phyloP scores from a whole-genome alignment of 2,113 vertebrate species.

The Microcebus lehilahytsara region DNA sequence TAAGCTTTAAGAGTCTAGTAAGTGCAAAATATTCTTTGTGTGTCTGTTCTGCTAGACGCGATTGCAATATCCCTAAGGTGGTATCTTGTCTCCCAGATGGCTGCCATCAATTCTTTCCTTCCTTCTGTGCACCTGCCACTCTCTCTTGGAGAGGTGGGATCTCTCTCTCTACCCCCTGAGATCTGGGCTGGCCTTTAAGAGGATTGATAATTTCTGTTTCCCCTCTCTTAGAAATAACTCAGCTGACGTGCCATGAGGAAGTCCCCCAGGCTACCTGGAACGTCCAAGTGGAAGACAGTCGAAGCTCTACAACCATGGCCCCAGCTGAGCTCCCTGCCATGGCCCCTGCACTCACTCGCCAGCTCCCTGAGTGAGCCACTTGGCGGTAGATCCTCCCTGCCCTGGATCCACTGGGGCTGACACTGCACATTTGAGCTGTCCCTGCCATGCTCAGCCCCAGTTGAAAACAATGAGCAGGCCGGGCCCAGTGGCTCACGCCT shows the following conservation, averaged over 20 bases:
- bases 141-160: not conserved
- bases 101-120: not conserved
- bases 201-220: not conserved
- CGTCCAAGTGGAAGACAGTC: not conserved
- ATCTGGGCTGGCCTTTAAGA: not conserved
- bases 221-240: not conserved
- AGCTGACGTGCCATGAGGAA: not conserved
- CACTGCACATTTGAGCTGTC: fast-evolving
- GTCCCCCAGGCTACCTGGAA: not conserved
- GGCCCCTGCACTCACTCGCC: not conserved
- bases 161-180: not conserved
- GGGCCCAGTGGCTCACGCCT: too few relatives aligned
- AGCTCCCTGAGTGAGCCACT: not conserved
- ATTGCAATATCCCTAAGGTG: not conserved
- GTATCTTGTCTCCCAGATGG: not conserved
- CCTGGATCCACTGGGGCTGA: too few relatives aligned
- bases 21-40: too few relatives aligned
- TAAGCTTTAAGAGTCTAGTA: not conserved
- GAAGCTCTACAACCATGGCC: not conserved
- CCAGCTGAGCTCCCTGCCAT: not conserved
- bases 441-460: not conserved
- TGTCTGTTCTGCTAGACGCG: not conserved
- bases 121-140: fast-evolving
- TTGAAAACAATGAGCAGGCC: not conserved
- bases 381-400: not conserved